These are phyloP conservation scores for Acridotheres tristis DNA, from an alignment of 2,797 vertebrate species.

Conservation along the genomic window DNA sequence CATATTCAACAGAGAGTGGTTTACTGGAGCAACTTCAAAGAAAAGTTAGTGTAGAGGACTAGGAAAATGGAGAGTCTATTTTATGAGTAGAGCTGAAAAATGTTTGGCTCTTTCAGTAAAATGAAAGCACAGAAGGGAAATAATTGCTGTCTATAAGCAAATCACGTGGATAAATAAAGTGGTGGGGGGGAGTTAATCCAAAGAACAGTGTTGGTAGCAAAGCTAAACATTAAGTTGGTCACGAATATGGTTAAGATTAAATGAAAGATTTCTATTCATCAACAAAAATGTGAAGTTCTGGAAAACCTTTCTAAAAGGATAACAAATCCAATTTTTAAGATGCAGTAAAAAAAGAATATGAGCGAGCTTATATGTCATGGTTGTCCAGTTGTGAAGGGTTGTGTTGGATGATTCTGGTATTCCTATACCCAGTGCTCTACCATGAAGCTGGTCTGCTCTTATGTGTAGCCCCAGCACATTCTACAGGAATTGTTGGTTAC, in stretches of 20 bases:
- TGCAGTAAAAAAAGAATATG: not conserved
- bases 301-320: not conserved
- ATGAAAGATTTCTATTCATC: not conserved
- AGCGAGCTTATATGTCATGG: not conserved
- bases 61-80: slow-evolving; percentile 18
- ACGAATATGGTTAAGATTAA: not conserved
- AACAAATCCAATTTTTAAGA: not conserved
- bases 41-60: slow-evolving; percentile 10
- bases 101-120: not conserved
- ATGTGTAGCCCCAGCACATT: not conserved
- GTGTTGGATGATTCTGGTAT: not conserved
- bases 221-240: not conserved
- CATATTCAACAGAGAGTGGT: not conserved
- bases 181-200: not conserved
- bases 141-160: slow-evolving; percentile 34
- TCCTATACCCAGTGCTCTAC: not conserved
- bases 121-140: not conserved
- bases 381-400: not conserved
- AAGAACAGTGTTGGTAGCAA: not conserved
- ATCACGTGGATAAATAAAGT: not conserved
- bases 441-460: not conserved
- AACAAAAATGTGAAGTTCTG: not conserved
- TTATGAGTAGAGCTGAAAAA: not conserved
- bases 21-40: slow-evolving; percentile 62
- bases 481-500: not conserved